These are phyloP conservation scores for Pseudorectes ferrugineus DNA, from an alignment of 2,113 vertebrate genomes.

Conservation along the genomic window DNA sequence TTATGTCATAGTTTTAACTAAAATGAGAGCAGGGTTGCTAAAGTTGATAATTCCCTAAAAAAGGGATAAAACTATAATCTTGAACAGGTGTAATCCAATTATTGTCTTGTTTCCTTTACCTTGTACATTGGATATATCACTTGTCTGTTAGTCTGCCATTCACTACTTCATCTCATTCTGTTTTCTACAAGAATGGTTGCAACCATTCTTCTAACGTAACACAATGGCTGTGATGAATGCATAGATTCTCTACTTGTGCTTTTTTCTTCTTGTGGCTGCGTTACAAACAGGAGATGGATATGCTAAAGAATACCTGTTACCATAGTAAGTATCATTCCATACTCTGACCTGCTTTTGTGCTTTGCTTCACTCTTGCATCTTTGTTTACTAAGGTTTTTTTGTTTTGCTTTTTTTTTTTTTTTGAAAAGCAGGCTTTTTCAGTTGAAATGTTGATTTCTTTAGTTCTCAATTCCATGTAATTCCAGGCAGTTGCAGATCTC, in stretches of 20 bases:
- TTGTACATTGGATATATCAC: conserved; percentile 61
- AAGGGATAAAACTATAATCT: neutral
- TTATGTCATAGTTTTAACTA: neutral
- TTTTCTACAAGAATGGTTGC: conserved; percentile 81
- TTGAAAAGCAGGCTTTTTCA: neutral
- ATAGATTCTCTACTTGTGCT: conserved; percentile 99
- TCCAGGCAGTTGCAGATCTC: neutral
- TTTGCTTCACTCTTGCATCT: conserved; percentile 75
- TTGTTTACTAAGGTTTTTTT: conserved; percentile 45
- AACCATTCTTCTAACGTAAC: conserved; percentile 83
- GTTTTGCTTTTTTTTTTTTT: neutral
- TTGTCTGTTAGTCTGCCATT: conserved; percentile 73
- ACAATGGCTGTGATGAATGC: conserved; percentile 92
- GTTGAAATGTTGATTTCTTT: conserved; percentile 20
- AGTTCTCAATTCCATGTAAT: neutral
- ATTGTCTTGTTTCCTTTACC: conserved; percentile 61
- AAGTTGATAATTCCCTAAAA: neutral
- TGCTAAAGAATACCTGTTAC: conserved; percentile 99
- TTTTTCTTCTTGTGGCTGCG: conserved; percentile 97
- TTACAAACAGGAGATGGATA: conserved; percentile 97
- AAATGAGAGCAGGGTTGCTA: neutral
- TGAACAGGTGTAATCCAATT: conserved; percentile 79
- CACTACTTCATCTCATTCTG: conserved; percentile 76
- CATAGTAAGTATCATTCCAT: conserved; percentile 97
- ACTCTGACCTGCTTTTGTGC: conserved; percentile 74